Evolutionary conservation across 2,888 invertebrate genomes (phyloP), one percentile per base, ranked within the genome.

Genomic region (Belgica antarctica): DNA sequence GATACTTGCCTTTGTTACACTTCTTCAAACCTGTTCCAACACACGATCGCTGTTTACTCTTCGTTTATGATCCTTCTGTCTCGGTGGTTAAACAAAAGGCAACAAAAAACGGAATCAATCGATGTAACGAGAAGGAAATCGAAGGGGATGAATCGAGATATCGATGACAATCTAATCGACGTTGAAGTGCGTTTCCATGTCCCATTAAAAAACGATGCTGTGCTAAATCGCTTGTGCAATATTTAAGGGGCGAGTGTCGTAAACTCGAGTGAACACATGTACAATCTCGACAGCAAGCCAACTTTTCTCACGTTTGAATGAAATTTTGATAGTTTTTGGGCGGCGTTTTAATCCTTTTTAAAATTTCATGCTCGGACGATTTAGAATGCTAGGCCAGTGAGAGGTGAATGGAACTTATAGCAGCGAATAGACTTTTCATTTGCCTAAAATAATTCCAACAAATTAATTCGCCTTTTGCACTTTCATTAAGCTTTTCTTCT

Each of bases 401-500:
- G 65, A 66, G 65, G 46, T 66, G 46, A 66, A 46, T 41, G 46
- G 17, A 66, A 66, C 46, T 17, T 22, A 52, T 22, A 46, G 46
- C 46, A 15, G 15, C 46, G 46, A 46, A n/a, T 46, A 46, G 34
- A 12, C 34, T 7, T n/a, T 46, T 46, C 10, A n/a, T 7, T 52
- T 52, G 8, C n/a, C 52, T 22, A 41, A 41, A n/a, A 52, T 52
- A 66, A 66, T 66, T 25, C 65, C 19, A 46, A 28, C 25, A 24
- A 66, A 47, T 66, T 66, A 66, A 66, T 66, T 66, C 65, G 52
- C 27, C 46, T 46, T 66, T 46, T 66, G 65, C 65, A 66, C 47
- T 66, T 46, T 22, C 17, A 34, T 41, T 63, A 24, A 28, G n/a
- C 1, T 15, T 63, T 62, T 17, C 34, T 62, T 28, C 36, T 34